phyloP scores from a whole-genome alignment of 2,797 vertebrate species.

The Lophura swinhoii region DNA sequence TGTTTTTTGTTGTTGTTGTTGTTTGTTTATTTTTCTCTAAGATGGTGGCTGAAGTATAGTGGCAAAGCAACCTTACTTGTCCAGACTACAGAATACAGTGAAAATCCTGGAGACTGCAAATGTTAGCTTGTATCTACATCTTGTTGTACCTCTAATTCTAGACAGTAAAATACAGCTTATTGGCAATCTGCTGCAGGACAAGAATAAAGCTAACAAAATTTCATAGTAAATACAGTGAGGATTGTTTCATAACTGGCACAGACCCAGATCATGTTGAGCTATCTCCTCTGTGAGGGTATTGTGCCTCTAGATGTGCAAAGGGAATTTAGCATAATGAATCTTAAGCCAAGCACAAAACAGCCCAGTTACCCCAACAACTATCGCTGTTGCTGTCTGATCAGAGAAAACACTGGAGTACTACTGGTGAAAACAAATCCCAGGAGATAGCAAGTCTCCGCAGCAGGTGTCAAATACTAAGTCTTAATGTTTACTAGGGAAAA shows the following conservation, averaged over 20 bases:
- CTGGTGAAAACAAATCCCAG: background rate
- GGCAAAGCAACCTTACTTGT: background rate
- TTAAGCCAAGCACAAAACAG: background rate
- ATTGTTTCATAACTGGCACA: background rate
- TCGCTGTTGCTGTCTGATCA: background rate
- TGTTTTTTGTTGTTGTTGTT: background rate
- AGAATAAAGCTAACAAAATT: background rate
- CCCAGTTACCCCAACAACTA: background rate
- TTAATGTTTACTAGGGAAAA: background rate
- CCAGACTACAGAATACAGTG: background rate
- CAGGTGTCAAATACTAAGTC: background rate
- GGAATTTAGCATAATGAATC: background rate
- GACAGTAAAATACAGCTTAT: background rate
- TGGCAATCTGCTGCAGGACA: background rate
- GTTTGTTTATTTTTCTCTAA: background rate
- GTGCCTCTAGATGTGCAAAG: rapidly evolving
- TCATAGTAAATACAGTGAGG: background rate
- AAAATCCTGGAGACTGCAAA: background rate
- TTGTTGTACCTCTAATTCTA: background rate
- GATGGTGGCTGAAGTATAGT: background rate
- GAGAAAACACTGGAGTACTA: background rate
- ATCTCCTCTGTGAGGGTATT: background rate
- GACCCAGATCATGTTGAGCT: background rate
- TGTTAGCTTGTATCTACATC: background rate
- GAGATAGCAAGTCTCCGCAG: background rate